Percentiles rank a stretch among this genome's conserved stretches.
These are phyloP conservation scores for Serrognathus titanus DNA, from an alignment of 2,888 invertebrate species.

Conservation along the genomic window DNA sequence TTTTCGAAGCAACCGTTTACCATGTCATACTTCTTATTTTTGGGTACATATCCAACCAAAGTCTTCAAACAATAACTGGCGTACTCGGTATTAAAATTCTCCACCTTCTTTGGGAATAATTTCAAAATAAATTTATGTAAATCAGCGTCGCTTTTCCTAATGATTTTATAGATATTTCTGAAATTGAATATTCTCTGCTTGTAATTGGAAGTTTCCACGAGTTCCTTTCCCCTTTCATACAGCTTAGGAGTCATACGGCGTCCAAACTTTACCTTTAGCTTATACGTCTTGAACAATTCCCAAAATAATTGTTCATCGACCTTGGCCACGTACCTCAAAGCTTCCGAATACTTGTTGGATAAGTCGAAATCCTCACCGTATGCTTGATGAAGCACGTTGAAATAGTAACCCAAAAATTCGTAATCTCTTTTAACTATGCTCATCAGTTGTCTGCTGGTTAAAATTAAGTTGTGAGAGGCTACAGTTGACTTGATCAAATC, in stretches of 20 bases:
- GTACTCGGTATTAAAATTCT: neutral
- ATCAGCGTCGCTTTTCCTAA: slow-evolving; percentile 4
- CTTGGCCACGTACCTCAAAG: slow-evolving; percentile 9
- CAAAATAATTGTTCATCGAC: slow-evolving; percentile 11
- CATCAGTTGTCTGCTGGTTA: slow-evolving; percentile 10
- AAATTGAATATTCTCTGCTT: slow-evolving; percentile 3
- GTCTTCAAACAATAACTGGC: neutral
- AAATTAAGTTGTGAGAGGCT: slow-evolving; percentile 11
- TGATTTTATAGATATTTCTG: slow-evolving; percentile 6
- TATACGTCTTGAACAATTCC: slow-evolving; percentile 9
- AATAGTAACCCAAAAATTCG: slow-evolving; percentile 9
- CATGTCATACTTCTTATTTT: slow-evolving; percentile 2
- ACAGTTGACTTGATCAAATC: slow-evolving; percentile 13
- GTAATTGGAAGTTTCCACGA: slow-evolving; percentile 6
- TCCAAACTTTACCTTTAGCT: slow-evolving; percentile 8
- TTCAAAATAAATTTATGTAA: slow-evolving; percentile 12
- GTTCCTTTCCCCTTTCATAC: slow-evolving; percentile 5
- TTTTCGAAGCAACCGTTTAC: slow-evolving; percentile 3
- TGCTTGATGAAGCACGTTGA: slow-evolving; percentile 4
- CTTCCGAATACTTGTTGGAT: neutral
- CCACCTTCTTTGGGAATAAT: slow-evolving; percentile 5
- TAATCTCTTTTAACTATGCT: slow-evolving; percentile 14
- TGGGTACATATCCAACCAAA: neutral
- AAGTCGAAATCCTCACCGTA: neutral
- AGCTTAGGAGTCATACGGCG: slow-evolving; percentile 14